Evolutionary conservation across 1,140 invertebrate species (phyloP).

Genomic region (Drosophila leontia): DNA sequence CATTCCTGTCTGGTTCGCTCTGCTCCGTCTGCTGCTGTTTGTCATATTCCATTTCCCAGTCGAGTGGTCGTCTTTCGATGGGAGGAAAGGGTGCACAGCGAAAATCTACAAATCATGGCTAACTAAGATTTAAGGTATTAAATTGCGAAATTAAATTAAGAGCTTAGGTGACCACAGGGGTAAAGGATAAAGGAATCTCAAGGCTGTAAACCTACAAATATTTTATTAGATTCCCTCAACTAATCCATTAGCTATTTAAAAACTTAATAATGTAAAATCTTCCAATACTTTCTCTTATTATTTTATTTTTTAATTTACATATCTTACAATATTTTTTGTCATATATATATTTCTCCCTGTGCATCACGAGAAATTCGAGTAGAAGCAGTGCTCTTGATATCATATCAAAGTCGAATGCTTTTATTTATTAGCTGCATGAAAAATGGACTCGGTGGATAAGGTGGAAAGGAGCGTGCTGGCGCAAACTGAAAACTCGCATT

Average conservation of each 20-base stretch:
- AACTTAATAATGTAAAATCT: too few relatives aligned
- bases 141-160: background rate
- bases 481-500: slow-evolving; percentile 15
- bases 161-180: too few relatives aligned
- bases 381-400: slow-evolving; percentile 27
- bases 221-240: too few relatives aligned
- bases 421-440: slow-evolving; percentile 43
- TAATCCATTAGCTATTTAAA: too few relatives aligned
- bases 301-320: too few relatives aligned
- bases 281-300: too few relatives aligned
- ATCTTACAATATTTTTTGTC: too few relatives aligned
- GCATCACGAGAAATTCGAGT: background rate
- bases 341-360: slow-evolving; percentile 2
- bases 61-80: slow-evolving; percentile 26
- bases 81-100: slow-evolving; percentile 3
- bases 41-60: slow-evolving; percentile 33
- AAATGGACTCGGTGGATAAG: slow-evolving; percentile 24
- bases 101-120: background rate
- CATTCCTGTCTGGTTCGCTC: slow-evolving; percentile 39
- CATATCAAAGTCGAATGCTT: slow-evolving; percentile 45
- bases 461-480: background rate
- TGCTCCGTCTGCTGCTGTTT: slow-evolving; percentile 36
- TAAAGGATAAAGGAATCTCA: background rate
- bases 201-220: background rate
- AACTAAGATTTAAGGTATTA: background rate